Evolutionary conservation across 2,888 invertebrate species (phyloP).

Genomic region (Pseudanteris insignis): DNA sequence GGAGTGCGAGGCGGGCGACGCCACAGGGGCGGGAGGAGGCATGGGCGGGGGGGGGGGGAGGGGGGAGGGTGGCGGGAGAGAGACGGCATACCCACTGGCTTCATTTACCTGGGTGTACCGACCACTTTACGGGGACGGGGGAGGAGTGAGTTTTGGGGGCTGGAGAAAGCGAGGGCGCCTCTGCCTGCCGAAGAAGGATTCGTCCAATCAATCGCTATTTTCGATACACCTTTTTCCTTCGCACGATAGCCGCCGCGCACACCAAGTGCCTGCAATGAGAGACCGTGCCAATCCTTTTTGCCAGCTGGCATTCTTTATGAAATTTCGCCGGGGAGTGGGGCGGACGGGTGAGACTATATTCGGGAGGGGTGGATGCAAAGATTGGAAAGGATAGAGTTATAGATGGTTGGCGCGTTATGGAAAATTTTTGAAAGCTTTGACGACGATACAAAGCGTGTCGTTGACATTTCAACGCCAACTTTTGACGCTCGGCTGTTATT

Average conservation of each 20-base stretch:
- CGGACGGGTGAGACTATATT: not conserved
- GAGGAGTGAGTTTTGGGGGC: not conserved
- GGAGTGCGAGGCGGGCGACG: slow-evolving; percentile 1
- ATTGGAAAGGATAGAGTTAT: not conserved
- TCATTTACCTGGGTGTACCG: slow-evolving; percentile 30
- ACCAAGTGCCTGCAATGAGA: slow-evolving; percentile 16
- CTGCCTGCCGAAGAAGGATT: slow-evolving; percentile 27
- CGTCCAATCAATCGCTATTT: slow-evolving; percentile 38
- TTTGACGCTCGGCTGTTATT: no score
- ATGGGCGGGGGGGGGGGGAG: not conserved
- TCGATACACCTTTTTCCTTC: slow-evolving; percentile 33
- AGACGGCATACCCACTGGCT: slow-evolving; percentile 4
- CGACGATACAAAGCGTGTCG: no score
- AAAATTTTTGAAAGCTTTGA: no score
- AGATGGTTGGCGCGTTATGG: no score
- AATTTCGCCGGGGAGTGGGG: slow-evolving; percentile 19
- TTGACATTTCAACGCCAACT: no score
- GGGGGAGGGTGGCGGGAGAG: slow-evolving; percentile 2
- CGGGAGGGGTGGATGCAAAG: not conserved
- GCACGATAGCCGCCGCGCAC: slow-evolving; percentile 20
- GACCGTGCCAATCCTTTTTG: slow-evolving; percentile 22
- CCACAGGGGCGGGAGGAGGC: not conserved
- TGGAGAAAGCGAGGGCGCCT: slow-evolving; percentile 3
- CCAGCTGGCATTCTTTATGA: slow-evolving; percentile 32
- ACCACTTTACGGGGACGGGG: slow-evolving; percentile 11